Conservation (phyloP, 2,888 invertebrate genomes). For the Drosophila setosimentum region DNA sequence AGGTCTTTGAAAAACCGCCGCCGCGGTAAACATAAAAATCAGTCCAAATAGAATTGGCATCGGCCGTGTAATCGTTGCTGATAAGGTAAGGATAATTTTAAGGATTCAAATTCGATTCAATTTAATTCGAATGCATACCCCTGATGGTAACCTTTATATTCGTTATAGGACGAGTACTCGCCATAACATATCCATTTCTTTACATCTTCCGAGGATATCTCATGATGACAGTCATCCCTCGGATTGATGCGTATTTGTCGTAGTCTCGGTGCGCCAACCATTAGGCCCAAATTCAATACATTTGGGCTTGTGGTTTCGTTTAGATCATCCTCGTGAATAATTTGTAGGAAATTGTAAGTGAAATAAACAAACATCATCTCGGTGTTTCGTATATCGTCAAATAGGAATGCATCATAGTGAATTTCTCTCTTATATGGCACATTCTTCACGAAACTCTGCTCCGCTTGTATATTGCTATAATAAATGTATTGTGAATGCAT, state of each 20-base stretch:
- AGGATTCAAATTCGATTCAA: neutral
- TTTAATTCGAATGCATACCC: conserved; percentile 3
- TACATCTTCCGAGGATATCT: neutral
- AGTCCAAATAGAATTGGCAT: conserved; percentile 2
- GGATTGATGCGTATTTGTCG: conserved; percentile 33
- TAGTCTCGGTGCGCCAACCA: conserved; percentile 31
- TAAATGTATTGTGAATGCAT: conserved; percentile 7
- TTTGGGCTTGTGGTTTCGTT: fast-evolving
- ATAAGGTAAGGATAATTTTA: neutral
- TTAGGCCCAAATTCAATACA: neutral
- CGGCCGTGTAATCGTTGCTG: neutral
- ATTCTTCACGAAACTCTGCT: neutral
- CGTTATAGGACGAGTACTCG: neutral
- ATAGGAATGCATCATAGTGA: neutral
- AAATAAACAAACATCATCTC: neutral
- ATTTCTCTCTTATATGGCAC: neutral
- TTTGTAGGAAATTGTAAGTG: neutral
- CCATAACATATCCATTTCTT: neutral
- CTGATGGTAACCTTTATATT: neutral
- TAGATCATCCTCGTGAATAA: neutral
- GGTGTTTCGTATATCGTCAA: neutral
- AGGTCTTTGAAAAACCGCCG: conserved; percentile 22
- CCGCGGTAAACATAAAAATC: neutral
- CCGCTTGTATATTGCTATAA: neutral
- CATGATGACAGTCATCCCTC: neutral